Conservation (phyloP, 2,113 vertebrate species). For the Poeciliopsis turrubarensis region DNA sequence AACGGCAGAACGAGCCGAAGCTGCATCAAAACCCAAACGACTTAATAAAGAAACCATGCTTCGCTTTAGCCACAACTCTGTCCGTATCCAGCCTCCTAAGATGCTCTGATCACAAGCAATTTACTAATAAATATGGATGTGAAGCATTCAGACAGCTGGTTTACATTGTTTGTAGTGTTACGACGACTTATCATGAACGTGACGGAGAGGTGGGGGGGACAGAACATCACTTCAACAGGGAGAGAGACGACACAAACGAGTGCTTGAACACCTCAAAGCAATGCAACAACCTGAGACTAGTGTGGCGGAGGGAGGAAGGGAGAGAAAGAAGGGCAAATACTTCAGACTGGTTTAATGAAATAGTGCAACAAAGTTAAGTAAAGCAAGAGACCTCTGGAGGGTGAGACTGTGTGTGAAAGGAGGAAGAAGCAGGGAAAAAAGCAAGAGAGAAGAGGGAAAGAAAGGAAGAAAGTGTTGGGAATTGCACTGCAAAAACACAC, state of each 20-base stretch:
- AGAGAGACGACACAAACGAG: slow-evolving; percentile 27
- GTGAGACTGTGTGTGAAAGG: slow-evolving; percentile 3
- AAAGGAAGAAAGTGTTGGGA: neutral
- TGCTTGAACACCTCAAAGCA: slow-evolving; percentile 58
- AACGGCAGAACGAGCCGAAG: neutral
- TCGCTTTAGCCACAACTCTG: neutral
- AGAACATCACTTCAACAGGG: slow-evolving; percentile 29
- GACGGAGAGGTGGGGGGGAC: slow-evolving; percentile 25
- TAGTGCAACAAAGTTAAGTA: slow-evolving; percentile 71
- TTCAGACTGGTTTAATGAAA: slow-evolving; percentile 20
- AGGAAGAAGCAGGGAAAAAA: slow-evolving; percentile 1
- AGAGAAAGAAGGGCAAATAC: neutral
- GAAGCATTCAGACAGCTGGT: neutral
- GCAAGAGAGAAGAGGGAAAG: slow-evolving; percentile 15
- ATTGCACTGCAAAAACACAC: too few relatives aligned
- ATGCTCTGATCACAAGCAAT: neutral
- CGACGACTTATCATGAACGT: neutral
- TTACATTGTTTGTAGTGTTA: slow-evolving; percentile 5
- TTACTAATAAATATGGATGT: neutral
- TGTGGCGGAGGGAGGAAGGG: slow-evolving; percentile 8
- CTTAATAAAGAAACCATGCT: neutral
- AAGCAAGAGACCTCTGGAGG: slow-evolving; percentile 61
- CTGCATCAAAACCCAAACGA: neutral
- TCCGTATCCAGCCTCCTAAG: too few relatives aligned
- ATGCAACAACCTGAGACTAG: slow-evolving; percentile 76